A percentile compares a stretch with the other conserved stretches of the same genome.
Evolutionary conservation across 2,797 vertebrate species (phyloP).

Genomic region (Alca torda): DNA sequence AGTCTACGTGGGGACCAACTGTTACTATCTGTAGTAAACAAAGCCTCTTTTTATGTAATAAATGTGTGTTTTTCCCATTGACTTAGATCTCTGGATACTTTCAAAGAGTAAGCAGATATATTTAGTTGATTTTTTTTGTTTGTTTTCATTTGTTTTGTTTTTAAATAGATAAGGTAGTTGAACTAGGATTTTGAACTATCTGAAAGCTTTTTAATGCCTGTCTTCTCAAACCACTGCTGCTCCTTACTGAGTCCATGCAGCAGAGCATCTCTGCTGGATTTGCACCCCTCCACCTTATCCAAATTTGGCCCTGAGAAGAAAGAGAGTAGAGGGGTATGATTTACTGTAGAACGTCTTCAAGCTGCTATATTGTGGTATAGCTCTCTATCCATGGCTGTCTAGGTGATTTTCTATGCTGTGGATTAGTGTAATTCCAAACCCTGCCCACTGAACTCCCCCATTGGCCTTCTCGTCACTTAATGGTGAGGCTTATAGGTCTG

Average conservation of each 20-base stretch:
- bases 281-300: not conserved
- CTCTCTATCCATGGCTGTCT: not conserved
- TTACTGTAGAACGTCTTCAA: not conserved
- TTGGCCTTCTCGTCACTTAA: not conserved
- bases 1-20: not conserved
- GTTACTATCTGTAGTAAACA: not conserved
- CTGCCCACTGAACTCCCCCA: not conserved
- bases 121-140: not conserved
- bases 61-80: not conserved
- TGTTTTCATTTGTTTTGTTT: not conserved
- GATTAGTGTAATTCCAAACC: not conserved
- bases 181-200: not conserved
- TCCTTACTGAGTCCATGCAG: not conserved
- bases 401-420: not conserved
- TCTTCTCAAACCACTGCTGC: not conserved
- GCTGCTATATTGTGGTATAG: not conserved
- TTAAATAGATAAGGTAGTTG: not conserved
- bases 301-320: not conserved
- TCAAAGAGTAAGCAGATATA: not conserved
- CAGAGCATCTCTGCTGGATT: not conserved
- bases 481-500: not conserved
- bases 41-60: fast-evolving
- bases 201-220: not conserved
- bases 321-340: not conserved
- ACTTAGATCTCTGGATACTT: not conserved